A percentile compares a stretch with the other conserved stretches of the same genome.
Evolutionary conservation across 2,888 invertebrate genomes (phyloP).

Genomic region (Busseola fusca): DNA sequence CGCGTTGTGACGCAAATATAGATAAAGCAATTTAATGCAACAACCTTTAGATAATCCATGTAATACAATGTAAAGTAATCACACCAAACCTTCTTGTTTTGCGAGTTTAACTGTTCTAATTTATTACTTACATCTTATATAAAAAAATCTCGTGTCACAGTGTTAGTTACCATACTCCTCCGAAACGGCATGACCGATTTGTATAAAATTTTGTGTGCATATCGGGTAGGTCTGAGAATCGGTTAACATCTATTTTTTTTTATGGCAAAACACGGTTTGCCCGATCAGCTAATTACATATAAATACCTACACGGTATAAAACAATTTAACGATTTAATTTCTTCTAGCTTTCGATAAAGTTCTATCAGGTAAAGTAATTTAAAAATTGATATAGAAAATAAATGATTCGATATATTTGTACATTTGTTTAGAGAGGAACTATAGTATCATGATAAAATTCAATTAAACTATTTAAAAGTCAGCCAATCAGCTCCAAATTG

Average conservation of each 20-base stretch:
- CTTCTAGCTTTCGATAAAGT: constrained; percentile 3
- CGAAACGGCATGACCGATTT: no score
- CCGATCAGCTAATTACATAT: no score
- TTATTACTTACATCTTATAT: background rate
- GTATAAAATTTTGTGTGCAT: no score
- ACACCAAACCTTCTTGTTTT: background rate
- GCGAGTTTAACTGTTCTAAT: background rate
- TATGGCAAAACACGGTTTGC: no score
- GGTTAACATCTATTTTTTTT: no score
- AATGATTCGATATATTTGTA: background rate
- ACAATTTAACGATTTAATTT: background rate
- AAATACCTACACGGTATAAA: constrained; percentile 10
- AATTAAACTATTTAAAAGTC: constrained; percentile 26
- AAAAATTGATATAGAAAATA: background rate
- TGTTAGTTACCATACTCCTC: no score
- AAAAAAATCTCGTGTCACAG: no score
- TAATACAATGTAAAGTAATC: background rate
- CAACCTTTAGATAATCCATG: background rate
- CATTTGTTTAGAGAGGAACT: background rate
- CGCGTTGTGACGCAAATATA: background rate
- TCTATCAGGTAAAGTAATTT: background rate
- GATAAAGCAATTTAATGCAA: background rate
- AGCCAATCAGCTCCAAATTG: background rate
- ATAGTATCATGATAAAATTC: constrained; percentile 3
- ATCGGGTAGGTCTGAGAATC: no score